Evolutionary conservation across 2,888 invertebrate species (phyloP).

Genomic region (Apamea crenata): DNA sequence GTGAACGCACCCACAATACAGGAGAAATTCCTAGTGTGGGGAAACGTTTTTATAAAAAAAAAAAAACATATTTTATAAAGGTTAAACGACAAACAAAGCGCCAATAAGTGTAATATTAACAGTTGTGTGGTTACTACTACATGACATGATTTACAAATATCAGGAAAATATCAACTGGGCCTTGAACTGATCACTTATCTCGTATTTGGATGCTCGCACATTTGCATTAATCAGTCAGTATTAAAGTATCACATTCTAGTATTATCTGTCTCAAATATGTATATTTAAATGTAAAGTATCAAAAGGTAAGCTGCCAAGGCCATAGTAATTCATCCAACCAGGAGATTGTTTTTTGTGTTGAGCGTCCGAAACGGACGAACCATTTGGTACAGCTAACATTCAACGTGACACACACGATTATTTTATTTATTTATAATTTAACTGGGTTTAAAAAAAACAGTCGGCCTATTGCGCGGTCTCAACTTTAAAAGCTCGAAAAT

Average conservation of each 20-base stretch:
- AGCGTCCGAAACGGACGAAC: background rate
- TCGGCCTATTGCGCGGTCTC: too few relatives aligned
- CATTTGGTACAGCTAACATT: background rate
- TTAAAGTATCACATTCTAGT: slow-evolving; percentile 21
- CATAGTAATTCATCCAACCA: slow-evolving; percentile 20
- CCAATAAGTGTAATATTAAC: background rate
- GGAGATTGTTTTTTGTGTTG: slow-evolving; percentile 26
- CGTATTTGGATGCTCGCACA: slow-evolving; percentile 27
- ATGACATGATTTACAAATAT: slow-evolving; percentile 14
- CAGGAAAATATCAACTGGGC: slow-evolving; percentile 10
- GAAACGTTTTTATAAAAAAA: too few relatives aligned
- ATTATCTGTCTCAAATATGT: slow-evolving; percentile 16
- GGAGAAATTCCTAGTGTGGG: too few relatives aligned
- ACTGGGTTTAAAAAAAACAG: too few relatives aligned
- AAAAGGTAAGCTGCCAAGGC: slow-evolving; percentile 24
- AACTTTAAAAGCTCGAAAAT: background rate
- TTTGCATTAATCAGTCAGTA: slow-evolving; percentile 26
- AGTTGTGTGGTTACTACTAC: background rate
- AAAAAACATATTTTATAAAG: background rate
- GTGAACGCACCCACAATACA: too few relatives aligned
- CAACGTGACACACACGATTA: background rate
- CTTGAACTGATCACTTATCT: slow-evolving; percentile 39
- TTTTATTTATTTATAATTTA: too few relatives aligned
- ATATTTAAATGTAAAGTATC: slow-evolving; percentile 12
- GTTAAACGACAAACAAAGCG: background rate